phyloP scores from a whole-genome alignment of 2,797 vertebrate genomes.

The Zenarchopterus dispar region DNA sequence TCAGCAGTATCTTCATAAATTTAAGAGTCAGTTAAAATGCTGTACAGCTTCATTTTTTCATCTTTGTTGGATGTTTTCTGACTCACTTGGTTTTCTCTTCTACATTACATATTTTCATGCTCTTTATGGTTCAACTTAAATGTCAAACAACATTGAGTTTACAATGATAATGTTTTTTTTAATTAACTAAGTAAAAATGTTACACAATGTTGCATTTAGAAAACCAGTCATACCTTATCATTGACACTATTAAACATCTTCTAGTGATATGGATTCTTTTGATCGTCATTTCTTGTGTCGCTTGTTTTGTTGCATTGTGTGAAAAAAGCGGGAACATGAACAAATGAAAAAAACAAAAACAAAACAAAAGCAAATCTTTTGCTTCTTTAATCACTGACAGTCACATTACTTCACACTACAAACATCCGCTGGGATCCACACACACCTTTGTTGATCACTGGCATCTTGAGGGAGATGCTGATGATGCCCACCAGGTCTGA shows the following conservation, averaged over 20 bases:
- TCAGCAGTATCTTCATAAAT: neutral
- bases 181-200: no score
- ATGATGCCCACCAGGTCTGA: conserved; percentile 96
- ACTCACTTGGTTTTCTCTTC: neutral
- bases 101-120: neutral
- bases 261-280: no score
- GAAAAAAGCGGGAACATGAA: no score
- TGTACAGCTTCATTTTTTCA: neutral
- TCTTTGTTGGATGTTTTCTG: neutral
- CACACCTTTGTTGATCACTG: conserved; percentile 93
- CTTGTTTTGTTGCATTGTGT: no score
- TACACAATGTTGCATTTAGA: no score
- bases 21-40: no score
- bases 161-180: no score
- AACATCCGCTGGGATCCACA: neutral
- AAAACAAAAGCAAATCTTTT: neutral
- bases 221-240: no score
- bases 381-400: neutral
- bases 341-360: no score
- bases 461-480: conserved; percentile 94
- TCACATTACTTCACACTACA: neutral
- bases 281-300: no score
- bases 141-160: no score
- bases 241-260: no score
- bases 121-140: neutral